Evolutionary conservation across 2,888 invertebrate genomes (phyloP).

Genomic region (Conomelus anceps): DNA sequence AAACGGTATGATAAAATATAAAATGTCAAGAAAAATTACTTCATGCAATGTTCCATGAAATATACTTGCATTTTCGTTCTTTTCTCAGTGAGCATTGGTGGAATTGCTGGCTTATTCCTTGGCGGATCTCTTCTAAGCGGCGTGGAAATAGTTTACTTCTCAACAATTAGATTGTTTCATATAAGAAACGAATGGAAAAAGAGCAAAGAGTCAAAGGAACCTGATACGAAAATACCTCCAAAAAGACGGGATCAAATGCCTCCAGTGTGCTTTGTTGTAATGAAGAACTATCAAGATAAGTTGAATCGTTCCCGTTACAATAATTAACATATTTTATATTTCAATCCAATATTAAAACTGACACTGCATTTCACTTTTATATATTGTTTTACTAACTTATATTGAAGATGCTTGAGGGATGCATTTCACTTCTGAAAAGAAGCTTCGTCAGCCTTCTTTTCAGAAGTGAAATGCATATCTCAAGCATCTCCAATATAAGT

Average conservation of each 20-base stretch:
- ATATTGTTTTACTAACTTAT: too few species aligned
- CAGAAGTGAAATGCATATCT: too few species aligned
- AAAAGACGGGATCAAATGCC: not conserved
- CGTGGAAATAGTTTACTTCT: slow-evolving; percentile 44
- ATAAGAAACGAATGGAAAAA: not conserved
- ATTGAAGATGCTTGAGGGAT: too few species aligned
- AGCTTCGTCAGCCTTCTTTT: too few species aligned
- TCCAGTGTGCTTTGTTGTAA: not conserved
- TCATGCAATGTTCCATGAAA: too few species aligned
- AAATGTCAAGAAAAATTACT: too few species aligned
- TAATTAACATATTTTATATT: too few species aligned
- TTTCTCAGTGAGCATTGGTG: slow-evolving; percentile 44
- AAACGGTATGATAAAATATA: too few species aligned
- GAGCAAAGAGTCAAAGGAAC: not conserved
- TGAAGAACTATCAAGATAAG: not conserved
- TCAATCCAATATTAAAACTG: too few species aligned
- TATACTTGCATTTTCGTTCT: not conserved
- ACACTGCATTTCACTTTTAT: too few species aligned
- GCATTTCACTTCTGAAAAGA: too few species aligned
- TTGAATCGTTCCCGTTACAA: not conserved
- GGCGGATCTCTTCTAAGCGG: slow-evolving; percentile 46
- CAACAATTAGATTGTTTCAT: slow-evolving; percentile 32
- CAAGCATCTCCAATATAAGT: too few species aligned
- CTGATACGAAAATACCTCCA: not conserved
- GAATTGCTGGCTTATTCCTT: slow-evolving; percentile 46